phyloP scores from a whole-genome alignment of 2,113 vertebrate genomes.

The rabbit (Oryctolagus cuniculus) region mOryCun1.1 NC_091442.1:123176501-123177000 shows the following conservation, averaged over 20 bases:
- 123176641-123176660: slow-evolving; percentile 80
- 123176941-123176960: no score
- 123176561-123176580: neutral
- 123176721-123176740: slow-evolving; percentile 84
- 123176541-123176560: neutral
- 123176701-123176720: slow-evolving; percentile 80
- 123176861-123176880: neutral
- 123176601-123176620: fast-evolving
- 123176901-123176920: neutral
- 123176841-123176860: neutral
- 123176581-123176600: neutral
- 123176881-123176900: fast-evolving
- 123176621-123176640: neutral
- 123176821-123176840: neutral
- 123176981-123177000: neutral
- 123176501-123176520: no score
- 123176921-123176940: neutral
- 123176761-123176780: slow-evolving; percentile 94
- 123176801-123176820: slow-evolving; percentile 94
- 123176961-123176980: neutral
- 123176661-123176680: slow-evolving; percentile 97
- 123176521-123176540: no score
- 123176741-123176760: slow-evolving; percentile 91
- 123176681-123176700: slow-evolving; percentile 94
- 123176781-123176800: slow-evolving; percentile 92